These are phyloP conservation scores for Harpagifer antarcticus DNA, from an alignment of 2,797 vertebrate species.

Conservation along the genomic window DNA sequence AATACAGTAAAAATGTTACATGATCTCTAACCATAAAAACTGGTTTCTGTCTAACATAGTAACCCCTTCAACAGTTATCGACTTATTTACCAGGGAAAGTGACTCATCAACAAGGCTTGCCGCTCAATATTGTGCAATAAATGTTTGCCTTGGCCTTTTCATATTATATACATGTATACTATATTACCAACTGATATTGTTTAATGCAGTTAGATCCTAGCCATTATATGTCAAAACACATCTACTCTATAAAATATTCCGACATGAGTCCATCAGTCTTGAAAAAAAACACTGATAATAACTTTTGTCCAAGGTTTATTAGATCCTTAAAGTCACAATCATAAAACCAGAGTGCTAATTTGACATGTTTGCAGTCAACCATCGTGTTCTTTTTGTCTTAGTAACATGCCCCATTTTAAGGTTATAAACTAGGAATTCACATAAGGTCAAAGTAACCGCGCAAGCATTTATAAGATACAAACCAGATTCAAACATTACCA, in stretches of 20 bases:
- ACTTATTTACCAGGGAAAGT: slow-evolving; percentile 15
- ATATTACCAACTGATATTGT: not conserved
- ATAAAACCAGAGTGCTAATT: not conserved
- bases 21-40: slow-evolving; percentile 1
- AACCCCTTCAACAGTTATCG: not conserved
- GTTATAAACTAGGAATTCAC: not conserved
- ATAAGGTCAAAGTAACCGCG: not conserved
- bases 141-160: slow-evolving; percentile 5
- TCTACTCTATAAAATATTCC: not conserved
- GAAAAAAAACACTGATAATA: not conserved
- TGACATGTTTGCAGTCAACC: not conserved
- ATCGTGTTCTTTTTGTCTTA: not conserved
- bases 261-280: not conserved
- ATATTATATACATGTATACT: not conserved
- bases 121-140: slow-evolving; percentile 28
- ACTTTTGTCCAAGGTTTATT: not conserved
- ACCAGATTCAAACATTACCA: not conserved
- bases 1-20: not conserved
- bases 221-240: not conserved
- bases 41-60: not conserved
- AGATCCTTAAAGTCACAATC: not conserved
- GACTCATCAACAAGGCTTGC: slow-evolving; percentile 24
- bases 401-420: not conserved
- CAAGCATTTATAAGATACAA: not conserved
- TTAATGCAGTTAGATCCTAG: not conserved